A percentile compares a stretch with the other conserved stretches of the same genome.
Evolutionary conservation across 2,797 vertebrate species (phyloP).

Genomic region (Hafferia zeledoni): DNA sequence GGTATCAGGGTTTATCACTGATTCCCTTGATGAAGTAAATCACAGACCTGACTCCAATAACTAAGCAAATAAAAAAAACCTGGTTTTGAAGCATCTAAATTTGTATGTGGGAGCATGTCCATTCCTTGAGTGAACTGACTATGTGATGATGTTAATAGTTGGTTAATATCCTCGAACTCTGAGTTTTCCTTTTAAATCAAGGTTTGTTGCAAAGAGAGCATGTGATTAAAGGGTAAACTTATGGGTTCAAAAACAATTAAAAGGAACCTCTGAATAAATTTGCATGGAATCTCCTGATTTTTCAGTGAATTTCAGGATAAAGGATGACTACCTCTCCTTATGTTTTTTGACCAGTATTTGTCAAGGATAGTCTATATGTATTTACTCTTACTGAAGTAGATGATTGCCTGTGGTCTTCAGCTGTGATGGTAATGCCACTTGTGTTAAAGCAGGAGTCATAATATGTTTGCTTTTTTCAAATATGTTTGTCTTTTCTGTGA

Average conservation of each 20-base stretch:
- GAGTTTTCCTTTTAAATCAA: neutral
- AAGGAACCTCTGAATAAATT: neutral
- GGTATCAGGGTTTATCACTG: neutral
- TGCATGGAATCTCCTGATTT: neutral
- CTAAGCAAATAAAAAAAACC: neutral
- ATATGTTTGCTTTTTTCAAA: neutral
- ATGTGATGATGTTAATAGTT: neutral
- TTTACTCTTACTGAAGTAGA: neutral
- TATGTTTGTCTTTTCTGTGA: neutral
- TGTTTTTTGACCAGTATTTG: rapidly evolving
- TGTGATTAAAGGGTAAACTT: neutral
- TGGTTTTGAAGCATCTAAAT: neutral
- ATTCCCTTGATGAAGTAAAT: neutral
- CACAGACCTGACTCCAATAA: neutral
- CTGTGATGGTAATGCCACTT: neutral
- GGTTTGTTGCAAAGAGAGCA: neutral
- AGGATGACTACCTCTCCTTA: neutral
- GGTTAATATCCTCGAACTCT: neutral
- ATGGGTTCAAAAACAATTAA: neutral
- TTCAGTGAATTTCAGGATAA: neutral
- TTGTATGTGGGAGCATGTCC: neutral
- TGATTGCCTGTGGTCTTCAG: neutral
- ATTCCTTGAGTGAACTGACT: neutral
- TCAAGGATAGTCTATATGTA: neutral
- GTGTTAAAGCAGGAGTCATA: neutral